A percentile compares a stretch with the other conserved stretches of the same genome.
Conservation (phyloP, 2,888 invertebrate genomes). For the Incurvaria masculella region DNA sequence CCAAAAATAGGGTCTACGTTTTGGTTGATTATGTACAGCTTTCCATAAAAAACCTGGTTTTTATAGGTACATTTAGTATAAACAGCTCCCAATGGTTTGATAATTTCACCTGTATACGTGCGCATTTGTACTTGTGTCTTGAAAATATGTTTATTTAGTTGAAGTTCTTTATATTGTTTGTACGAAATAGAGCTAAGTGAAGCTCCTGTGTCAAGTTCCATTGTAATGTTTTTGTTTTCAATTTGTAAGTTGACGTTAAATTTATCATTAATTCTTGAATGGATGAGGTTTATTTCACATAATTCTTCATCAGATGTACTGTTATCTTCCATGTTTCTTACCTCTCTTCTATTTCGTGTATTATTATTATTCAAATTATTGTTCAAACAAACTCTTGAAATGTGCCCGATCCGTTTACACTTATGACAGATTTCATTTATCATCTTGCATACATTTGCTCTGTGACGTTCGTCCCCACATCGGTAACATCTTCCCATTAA, state of each 20-base stretch:
- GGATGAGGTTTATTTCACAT: too few species aligned
- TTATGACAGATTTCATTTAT: too few species aligned
- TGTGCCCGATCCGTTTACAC: too few species aligned
- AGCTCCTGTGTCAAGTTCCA: constrained; percentile 11
- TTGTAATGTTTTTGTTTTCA: constrained; percentile 13
- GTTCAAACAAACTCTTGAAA: too few species aligned
- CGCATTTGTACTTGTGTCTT: constrained; percentile 3
- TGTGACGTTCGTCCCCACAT: too few species aligned
- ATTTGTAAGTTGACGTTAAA: not conserved
- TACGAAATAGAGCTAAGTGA: constrained; percentile 4
- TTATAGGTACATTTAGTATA: constrained; percentile 1
- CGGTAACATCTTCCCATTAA: too few species aligned
- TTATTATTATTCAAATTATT: too few species aligned
- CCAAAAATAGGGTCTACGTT: constrained; percentile 7
- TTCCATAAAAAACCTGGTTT: not conserved
- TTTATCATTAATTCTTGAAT: not conserved
- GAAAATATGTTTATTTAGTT: not conserved
- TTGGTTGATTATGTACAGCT: constrained; percentile 4
- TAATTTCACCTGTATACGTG: constrained; percentile 3
- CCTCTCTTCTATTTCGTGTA: too few species aligned
- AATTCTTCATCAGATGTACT: too few species aligned
- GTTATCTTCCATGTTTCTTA: too few species aligned
- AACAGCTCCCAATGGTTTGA: constrained; percentile 3
- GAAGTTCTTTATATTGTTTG: not conserved
- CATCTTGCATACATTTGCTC: too few species aligned